A percentile compares a stretch with the other conserved stretches of the same genome.
phyloP scores from a whole-genome alignment of 2,113 vertebrate genomes.

The Polyodon spathula region DNA sequence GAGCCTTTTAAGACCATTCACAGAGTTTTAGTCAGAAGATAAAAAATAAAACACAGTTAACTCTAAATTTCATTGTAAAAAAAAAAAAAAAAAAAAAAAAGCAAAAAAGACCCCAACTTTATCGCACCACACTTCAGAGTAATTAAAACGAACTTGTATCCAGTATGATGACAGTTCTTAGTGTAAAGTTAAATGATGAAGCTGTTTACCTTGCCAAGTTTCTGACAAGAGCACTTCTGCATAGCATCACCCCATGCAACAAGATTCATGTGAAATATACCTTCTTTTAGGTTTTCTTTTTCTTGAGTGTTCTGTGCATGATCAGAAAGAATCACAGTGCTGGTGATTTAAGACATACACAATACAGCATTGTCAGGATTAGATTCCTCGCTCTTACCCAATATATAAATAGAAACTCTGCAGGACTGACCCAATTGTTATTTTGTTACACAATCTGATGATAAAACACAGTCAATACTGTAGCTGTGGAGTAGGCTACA shows the following conservation, averaged over 20 bases:
- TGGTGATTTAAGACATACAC: constrained; percentile 57
- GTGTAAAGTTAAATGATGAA: constrained; percentile 20
- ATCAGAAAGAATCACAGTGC: constrained; percentile 39
- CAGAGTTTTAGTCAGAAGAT: not conserved
- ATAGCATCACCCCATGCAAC: constrained; percentile 56
- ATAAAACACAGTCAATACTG: no score
- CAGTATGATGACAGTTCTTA: constrained; percentile 41
- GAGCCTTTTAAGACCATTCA: constrained; percentile 5
- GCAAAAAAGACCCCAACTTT: no score
- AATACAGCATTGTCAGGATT: constrained; percentile 56
- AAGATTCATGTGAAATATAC: constrained; percentile 58
- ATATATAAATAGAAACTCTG: constrained; percentile 37
- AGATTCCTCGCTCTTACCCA: constrained; percentile 56
- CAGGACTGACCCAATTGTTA: constrained; percentile 48
- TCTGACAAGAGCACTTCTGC: constrained; percentile 60
- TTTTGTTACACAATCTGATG: constrained; percentile 35
- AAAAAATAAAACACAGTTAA: no score
- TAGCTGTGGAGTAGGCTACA: no score
- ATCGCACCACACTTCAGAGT: no score
- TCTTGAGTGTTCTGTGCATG: constrained; percentile 46
- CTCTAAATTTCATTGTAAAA: no score
- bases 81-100: no score
- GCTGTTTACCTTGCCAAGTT: constrained; percentile 42
- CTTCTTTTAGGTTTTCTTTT: constrained; percentile 49
- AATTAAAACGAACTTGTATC: constrained; percentile 14